Evolutionary conservation across 2,113 vertebrate genomes (phyloP).

Genomic region (Brachypteracias leptosomus): DNA sequence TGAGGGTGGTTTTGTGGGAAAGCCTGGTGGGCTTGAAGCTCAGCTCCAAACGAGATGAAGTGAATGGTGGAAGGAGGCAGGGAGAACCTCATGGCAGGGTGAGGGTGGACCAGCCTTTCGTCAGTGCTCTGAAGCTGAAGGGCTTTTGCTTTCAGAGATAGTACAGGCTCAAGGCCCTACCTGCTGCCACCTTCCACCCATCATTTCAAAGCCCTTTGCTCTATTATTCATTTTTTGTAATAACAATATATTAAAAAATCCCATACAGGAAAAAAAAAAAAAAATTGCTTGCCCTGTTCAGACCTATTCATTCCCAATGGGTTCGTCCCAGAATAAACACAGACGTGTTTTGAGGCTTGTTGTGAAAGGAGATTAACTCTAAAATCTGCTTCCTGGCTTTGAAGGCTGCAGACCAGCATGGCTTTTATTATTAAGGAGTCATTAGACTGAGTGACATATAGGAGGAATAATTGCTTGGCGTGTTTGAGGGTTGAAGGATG

Average conservation of each 20-base stretch:
- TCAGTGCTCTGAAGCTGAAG: not conserved
- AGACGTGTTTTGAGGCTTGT: conserved; percentile 36
- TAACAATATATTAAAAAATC: not conserved
- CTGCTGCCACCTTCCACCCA: not conserved
- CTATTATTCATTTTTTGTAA: not conserved
- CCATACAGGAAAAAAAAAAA: not conserved
- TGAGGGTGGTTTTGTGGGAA: not conserved
- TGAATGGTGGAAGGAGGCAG: not conserved
- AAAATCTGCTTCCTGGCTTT: conserved; percentile 41
- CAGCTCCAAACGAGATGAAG: fast-evolving
- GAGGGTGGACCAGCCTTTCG: not conserved
- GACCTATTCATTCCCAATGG: not conserved
- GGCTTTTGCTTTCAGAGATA: not conserved
- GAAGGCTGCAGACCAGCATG: conserved; percentile 11
- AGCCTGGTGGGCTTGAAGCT: not conserved
- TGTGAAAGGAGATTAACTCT: conserved; percentile 43
- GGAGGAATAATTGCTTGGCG: not conserved
- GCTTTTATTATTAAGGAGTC: conserved; percentile 17
- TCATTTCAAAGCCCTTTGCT: not conserved
- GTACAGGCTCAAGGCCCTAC: not conserved
- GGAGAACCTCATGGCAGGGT: not conserved
- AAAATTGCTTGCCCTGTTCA: not conserved
- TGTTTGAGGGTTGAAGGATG: not conserved
- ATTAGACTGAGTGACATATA: conserved; percentile 3
- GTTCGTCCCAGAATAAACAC: conserved; percentile 50